Conservation (phyloP, 1,140 invertebrate species). For the Drosophila ambigua region DNA sequence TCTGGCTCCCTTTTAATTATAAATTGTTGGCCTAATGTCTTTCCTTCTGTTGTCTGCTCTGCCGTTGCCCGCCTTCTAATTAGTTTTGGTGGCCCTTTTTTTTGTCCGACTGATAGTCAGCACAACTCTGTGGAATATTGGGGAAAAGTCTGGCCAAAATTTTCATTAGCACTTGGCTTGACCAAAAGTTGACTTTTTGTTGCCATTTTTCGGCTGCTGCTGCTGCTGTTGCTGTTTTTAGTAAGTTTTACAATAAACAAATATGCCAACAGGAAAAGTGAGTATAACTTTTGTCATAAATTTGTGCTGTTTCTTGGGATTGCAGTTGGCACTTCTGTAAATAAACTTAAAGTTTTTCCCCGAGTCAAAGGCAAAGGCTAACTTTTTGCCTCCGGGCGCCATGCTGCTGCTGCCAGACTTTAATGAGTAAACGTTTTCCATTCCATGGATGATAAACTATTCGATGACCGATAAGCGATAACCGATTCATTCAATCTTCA, state of each 20-base stretch:
- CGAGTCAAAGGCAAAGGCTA: background rate
- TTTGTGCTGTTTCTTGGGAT: conserved; percentile 29
- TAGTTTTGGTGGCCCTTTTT: conserved; percentile 16
- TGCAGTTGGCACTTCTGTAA: conserved; percentile 28
- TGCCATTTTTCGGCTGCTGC: conserved; percentile 19
- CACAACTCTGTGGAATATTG: background rate
- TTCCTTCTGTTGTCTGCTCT: conserved; percentile 34
- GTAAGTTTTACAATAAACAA: conserved; percentile 53
- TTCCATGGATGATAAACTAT: conserved; percentile 33
- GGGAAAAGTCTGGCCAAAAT: conserved; percentile 35
- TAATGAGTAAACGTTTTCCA: conserved; percentile 34
- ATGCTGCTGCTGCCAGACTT: conserved; percentile 21
- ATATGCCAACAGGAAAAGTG: conserved; percentile 39
- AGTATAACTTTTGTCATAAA: conserved; percentile 44
- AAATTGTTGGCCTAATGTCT: conserved; percentile 53
- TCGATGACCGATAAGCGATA: conserved; percentile 21
- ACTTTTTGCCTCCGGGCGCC: conserved; percentile 5
- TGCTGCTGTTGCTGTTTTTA: conserved; percentile 21
- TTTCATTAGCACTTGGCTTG: conserved; percentile 31
- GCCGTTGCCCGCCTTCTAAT: conserved; percentile 16
- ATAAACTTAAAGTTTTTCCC: conserved; percentile 39
- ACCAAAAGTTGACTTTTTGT: background rate
- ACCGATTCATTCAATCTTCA: conserved; percentile 8
- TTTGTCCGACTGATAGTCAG: conserved; percentile 38
- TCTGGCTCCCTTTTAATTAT: conserved; percentile 47